phyloP scores from a whole-genome alignment of 2,113 vertebrate species.

The Chlamydotis undulata region DNA sequence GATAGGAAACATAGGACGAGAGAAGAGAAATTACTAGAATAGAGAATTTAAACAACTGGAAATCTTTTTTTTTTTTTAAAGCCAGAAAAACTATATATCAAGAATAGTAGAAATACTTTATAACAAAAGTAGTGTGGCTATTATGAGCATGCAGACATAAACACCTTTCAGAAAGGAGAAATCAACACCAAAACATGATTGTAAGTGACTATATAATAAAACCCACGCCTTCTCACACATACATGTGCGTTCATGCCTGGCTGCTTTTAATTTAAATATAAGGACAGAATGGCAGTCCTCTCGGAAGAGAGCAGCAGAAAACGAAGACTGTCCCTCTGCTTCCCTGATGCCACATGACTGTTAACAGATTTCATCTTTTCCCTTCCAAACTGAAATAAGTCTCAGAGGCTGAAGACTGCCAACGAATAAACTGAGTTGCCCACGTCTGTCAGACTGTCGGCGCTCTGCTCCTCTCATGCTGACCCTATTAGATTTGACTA shows the following conservation, averaged over 20 bases:
- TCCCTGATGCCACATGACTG: not conserved
- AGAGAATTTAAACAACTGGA: not conserved
- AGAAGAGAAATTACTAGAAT: not conserved
- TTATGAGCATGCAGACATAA: not conserved
- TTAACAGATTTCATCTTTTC: conserved; percentile 22
- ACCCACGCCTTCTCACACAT: not conserved
- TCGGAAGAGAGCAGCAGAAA: not conserved
- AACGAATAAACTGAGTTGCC: not conserved
- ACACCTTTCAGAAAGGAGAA: not conserved
- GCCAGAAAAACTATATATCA: not conserved
- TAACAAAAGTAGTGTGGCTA: not conserved
- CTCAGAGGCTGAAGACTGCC: not conserved
- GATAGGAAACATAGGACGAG: not conserved
- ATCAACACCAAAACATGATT: not conserved
- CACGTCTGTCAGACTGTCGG: not conserved
- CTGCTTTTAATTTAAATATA: conserved; percentile 30
- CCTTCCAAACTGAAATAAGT: not conserved
- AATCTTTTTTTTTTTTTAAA: not conserved
- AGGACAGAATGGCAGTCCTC: not conserved
- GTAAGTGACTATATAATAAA: not conserved
- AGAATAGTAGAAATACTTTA: not conserved
- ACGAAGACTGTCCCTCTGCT: not conserved
- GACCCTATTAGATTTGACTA: conserved; percentile 32
- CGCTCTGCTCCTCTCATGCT: not conserved
- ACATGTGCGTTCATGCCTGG: not conserved